phyloP scores from a whole-genome alignment of 2,888 invertebrate genomes.

The Pseudeuparius sepicola region DNA sequence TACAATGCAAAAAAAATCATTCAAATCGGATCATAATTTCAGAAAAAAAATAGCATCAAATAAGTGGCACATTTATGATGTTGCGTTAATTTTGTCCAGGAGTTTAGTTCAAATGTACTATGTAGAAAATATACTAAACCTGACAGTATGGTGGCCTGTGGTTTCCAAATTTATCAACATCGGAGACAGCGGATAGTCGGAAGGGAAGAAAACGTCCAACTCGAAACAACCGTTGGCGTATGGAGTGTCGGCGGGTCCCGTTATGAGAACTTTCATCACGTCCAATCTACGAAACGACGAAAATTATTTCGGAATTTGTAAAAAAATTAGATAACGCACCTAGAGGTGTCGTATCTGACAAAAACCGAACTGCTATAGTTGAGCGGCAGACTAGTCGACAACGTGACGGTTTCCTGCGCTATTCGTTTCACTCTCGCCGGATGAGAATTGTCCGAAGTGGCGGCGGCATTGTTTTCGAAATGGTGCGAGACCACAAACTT shows the following conservation, averaged over 20 bases:
- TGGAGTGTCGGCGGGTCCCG: conserved; percentile 80
- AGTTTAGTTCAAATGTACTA: too few species aligned
- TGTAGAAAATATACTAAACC: too few species aligned
- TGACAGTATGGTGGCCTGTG: conserved; percentile 77
- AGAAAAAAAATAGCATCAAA: too few species aligned
- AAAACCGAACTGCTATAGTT: conserved; percentile 91
- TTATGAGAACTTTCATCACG: conserved; percentile 89
- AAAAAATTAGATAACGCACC: too few species aligned
- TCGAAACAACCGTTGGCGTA: conserved; percentile 89
- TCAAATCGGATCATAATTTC: too few species aligned
- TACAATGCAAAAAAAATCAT: too few species aligned
- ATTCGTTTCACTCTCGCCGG: conserved; percentile 82
- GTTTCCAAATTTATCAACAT: conserved; percentile 88
- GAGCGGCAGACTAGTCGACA: conserved; percentile 84
- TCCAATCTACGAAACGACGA: too few species aligned
- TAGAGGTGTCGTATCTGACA: conserved; percentile 88
- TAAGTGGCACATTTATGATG: too few species aligned
- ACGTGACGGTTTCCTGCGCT: conserved; percentile 90
- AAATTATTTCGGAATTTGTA: too few species aligned
- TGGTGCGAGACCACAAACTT: conserved; percentile 83
- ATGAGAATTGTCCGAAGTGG: conserved; percentile 77
- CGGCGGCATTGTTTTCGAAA: conserved; percentile 78
- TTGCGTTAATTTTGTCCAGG: too few species aligned
- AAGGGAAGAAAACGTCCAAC: conserved; percentile 83
- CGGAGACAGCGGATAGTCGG: conserved; percentile 58